Conservation (phyloP, 2,888 invertebrate genomes). For the Archips xylosteana region DNA sequence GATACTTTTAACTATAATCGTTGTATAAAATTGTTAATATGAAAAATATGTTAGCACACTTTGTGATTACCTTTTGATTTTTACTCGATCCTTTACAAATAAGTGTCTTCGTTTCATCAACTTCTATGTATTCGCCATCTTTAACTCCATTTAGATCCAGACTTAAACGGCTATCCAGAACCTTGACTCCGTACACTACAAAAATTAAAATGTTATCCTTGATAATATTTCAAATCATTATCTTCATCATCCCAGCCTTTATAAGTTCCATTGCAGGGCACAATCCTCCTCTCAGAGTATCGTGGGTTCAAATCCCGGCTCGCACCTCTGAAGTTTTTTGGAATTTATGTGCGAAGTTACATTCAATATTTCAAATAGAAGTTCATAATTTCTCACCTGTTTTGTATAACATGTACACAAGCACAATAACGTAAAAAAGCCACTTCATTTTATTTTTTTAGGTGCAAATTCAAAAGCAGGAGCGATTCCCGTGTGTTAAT, state of each 20-base stretch:
- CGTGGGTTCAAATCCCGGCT: no score
- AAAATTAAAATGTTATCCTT: conserved; percentile 17
- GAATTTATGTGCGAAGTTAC: no score
- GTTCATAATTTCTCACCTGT: conserved; percentile 57
- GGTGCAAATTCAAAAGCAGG: background rate
- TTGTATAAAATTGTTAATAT: no score
- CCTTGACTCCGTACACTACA: conserved; percentile 48
- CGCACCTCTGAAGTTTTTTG: no score
- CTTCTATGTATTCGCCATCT: conserved; percentile 54
- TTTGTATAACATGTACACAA: conserved; percentile 68
- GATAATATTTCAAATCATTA: background rate
- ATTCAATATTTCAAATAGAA: background rate
- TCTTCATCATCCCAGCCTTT: no score
- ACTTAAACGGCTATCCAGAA: conserved; percentile 48
- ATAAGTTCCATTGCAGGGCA: no score
- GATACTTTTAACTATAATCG: no score
- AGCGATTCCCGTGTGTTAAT: background rate
- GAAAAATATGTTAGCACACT: background rate
- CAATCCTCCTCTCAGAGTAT: no score
- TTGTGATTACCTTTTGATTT: conserved; percentile 63
- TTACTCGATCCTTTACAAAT: conserved; percentile 63
- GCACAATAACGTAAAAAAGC: conserved; percentile 66
- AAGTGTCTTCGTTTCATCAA: conserved; percentile 60
- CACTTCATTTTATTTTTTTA: conserved; percentile 66
- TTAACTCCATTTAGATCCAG: conserved; percentile 61